phyloP scores from a whole-genome alignment of 2,113 vertebrate species.

The Xiphophorus maculatus region DNA sequence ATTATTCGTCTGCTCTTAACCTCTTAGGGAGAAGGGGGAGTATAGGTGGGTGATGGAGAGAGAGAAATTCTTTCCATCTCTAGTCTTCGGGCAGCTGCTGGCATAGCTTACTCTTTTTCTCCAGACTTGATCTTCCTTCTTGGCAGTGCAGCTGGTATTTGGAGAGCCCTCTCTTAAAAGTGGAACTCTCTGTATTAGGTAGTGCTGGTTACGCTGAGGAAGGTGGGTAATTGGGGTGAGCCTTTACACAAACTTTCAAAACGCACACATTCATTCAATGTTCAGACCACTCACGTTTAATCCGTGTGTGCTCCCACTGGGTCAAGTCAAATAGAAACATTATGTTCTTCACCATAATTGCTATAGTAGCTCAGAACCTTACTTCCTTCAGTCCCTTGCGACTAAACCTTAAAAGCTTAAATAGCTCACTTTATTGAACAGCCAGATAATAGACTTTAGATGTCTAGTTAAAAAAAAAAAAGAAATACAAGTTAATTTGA shows the following conservation, averaged over 20 bases:
- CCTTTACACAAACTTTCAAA: not conserved
- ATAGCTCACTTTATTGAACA: not conserved
- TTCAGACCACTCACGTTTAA: slow-evolving; percentile 27
- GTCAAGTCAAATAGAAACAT: slow-evolving; percentile 16
- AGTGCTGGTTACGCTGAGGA: slow-evolving; percentile 18
- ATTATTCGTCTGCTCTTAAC: slow-evolving; percentile 98
- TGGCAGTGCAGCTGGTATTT: slow-evolving; percentile 57
- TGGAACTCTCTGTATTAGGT: slow-evolving; percentile 17
- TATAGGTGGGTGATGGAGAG: slow-evolving; percentile 30
- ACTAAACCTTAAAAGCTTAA: not conserved
- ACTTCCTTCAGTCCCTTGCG: not conserved
- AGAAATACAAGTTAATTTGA: too few relatives aligned
- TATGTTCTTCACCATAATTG: slow-evolving; percentile 3
- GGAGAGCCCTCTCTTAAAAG: slow-evolving; percentile 49
- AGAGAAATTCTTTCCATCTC: slow-evolving; percentile 75
- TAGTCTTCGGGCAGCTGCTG: slow-evolving; percentile 56
- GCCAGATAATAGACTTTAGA: too few relatives aligned
- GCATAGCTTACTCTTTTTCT: slow-evolving; percentile 63
- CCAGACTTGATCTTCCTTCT: slow-evolving; percentile 66
- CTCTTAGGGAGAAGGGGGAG: slow-evolving; percentile 45
- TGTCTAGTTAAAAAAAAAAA: too few relatives aligned
- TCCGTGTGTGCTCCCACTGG: slow-evolving; percentile 12
- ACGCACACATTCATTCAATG: not conserved
- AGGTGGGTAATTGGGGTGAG: slow-evolving; percentile 31
- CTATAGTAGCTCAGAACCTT: not conserved